Conservation (phyloP, 2,797 vertebrate species). For the Centropyge bicolor region DNA sequence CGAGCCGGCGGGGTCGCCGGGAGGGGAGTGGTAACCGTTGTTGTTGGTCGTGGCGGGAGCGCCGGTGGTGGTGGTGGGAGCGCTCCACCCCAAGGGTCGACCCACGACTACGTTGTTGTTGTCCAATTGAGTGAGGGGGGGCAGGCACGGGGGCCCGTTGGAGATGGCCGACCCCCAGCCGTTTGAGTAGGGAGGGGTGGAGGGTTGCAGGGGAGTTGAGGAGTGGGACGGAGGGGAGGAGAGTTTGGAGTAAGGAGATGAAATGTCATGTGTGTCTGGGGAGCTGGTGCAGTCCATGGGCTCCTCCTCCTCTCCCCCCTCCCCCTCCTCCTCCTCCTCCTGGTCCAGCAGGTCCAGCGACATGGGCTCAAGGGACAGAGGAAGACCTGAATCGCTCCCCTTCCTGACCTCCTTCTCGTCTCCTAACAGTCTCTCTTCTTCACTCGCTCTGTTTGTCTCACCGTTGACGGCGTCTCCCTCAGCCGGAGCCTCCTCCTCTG, state of each 20-base stretch:
- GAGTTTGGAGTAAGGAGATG: conserved; percentile 63
- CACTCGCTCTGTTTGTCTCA: not conserved
- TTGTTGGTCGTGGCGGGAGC: conserved; percentile 73
- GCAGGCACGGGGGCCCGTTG: conserved; percentile 78
- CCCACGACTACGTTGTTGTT: conserved; percentile 89
- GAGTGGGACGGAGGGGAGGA: conserved; percentile 48
- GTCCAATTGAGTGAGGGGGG: conserved; percentile 79
- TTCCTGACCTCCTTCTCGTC: conserved; percentile 19
- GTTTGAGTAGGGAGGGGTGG: conserved; percentile 71
- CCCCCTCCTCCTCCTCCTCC: conserved; percentile 42
- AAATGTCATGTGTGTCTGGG: conserved; percentile 81
- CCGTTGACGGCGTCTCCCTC: not conserved
- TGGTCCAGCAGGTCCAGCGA: conserved; percentile 65
- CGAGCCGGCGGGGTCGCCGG: conserved; percentile 78
- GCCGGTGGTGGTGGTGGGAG: not conserved
- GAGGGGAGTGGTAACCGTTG: conserved; percentile 77
- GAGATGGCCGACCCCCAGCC: conserved; percentile 83
- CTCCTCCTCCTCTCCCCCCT: conserved; percentile 72
- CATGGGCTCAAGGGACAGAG: conserved; percentile 70
- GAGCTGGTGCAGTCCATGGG: conserved; percentile 88
- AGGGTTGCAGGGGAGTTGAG: conserved; percentile 61
- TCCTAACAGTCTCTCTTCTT: conserved; percentile 40
- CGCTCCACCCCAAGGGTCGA: conserved; percentile 84
- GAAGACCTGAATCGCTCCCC: conserved; percentile 78
- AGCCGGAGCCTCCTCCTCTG: conserved; percentile 33